A percentile compares a stretch with the other conserved stretches of the same genome.
phyloP scores from a whole-genome alignment of 2,797 vertebrate species.

The Enteromius radiatus region DNA sequence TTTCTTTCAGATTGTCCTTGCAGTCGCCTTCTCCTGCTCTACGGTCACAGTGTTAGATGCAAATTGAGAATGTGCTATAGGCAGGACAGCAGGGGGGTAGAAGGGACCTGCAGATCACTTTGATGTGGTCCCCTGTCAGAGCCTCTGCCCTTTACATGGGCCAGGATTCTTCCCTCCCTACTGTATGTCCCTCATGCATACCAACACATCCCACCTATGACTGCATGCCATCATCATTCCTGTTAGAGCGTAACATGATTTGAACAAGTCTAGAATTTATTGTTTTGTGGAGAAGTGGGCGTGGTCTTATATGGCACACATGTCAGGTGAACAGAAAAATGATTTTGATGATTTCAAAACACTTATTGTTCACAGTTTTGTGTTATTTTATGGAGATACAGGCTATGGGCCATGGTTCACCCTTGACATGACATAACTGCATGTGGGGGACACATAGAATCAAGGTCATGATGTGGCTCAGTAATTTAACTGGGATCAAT shows the following conservation, averaged over 20 bases:
- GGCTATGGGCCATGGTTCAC: background rate
- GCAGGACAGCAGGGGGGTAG: slow-evolving; percentile 9
- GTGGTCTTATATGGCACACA: background rate
- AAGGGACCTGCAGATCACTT: slow-evolving; percentile 22
- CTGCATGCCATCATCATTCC: slow-evolving; percentile 13
- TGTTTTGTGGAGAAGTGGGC: background rate
- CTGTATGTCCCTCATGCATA: slow-evolving; percentile 25
- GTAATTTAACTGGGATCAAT: slow-evolving; percentile 46
- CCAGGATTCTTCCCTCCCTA: background rate
- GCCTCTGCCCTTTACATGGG: slow-evolving; percentile 35
- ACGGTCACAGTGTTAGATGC: slow-evolving; percentile 14
- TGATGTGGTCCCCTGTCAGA: slow-evolving; percentile 39
- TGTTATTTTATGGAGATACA: slow-evolving; percentile 1
- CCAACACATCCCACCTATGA: slow-evolving; percentile 12
- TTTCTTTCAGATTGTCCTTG: background rate
- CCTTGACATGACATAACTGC: slow-evolving; percentile 23
- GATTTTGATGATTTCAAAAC: background rate
- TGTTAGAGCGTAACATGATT: background rate
- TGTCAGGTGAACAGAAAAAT: background rate
- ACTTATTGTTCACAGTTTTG: background rate
- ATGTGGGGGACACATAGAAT: slow-evolving; percentile 7
- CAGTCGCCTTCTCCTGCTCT: background rate
- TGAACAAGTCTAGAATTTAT: background rate
- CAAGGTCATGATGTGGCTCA: slow-evolving; percentile 47
- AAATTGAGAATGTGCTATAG: slow-evolving; percentile 17